A percentile compares a stretch with the other conserved stretches of the same genome.
phyloP scores from a whole-genome alignment of 2,888 invertebrate genomes.

The Alcis repandata region DNA sequence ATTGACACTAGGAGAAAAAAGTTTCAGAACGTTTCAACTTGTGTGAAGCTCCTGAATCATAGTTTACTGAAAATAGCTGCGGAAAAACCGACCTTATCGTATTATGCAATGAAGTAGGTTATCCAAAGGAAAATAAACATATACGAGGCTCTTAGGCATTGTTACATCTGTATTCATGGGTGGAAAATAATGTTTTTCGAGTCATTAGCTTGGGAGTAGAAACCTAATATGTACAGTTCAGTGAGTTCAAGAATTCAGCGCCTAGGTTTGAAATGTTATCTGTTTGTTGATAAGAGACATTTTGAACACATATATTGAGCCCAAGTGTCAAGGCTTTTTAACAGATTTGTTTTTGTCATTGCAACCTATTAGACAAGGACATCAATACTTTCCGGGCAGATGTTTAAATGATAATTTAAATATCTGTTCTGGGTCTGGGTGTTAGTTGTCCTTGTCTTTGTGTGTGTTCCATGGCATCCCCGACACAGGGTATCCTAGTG shows the following conservation, averaged over 20 bases:
- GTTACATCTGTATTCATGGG: constrained; percentile 14
- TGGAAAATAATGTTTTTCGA: constrained; percentile 11
- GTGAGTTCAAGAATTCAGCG: not conserved
- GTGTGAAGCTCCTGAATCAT: not conserved
- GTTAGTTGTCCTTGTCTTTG: too few species aligned
- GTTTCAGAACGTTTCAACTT: too few species aligned
- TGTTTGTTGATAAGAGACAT: not conserved
- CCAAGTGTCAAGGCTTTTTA: too few species aligned
- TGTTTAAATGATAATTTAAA: too few species aligned
- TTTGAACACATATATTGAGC: too few species aligned
- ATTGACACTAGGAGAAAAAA: too few species aligned
- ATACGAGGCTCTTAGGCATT: constrained; percentile 6
- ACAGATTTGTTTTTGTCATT: too few species aligned
- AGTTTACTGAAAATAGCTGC: not conserved
- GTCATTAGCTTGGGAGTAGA: constrained; percentile 10
- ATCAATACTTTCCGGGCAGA: too few species aligned
- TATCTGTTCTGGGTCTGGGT: too few species aligned
- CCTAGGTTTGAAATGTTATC: not conserved
- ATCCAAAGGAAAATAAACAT: constrained; percentile 12
- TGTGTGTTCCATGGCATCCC: too few species aligned
- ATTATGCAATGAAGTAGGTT: constrained; percentile 8
- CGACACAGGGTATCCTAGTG: too few species aligned
- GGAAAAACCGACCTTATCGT: constrained; percentile 2
- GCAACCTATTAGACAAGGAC: too few species aligned
- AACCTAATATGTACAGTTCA: constrained; percentile 8